phyloP scores from a whole-genome alignment of 2,888 invertebrate genomes.

The Caenorhabditis drosophilae region DNA sequence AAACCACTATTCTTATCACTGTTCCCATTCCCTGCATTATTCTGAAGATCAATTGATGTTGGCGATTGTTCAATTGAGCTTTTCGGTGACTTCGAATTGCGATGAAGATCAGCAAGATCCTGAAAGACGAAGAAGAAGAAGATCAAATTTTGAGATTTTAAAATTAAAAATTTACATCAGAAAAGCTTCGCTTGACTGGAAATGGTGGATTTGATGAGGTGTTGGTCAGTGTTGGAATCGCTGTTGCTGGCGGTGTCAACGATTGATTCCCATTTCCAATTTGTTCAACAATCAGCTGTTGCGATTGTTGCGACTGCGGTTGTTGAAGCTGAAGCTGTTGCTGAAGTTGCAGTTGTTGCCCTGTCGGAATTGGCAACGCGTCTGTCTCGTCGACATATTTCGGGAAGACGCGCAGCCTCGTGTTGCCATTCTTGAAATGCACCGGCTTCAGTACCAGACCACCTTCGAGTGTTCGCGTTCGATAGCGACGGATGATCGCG shows the following conservation, averaged over 20 bases:
- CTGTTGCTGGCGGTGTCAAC: constrained; percentile 21
- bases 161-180: too few relatives aligned
- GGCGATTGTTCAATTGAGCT: constrained; percentile 22
- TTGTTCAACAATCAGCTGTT: neutral
- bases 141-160: too few relatives aligned
- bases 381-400: constrained; percentile 62
- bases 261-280: neutral
- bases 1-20: too few relatives aligned
- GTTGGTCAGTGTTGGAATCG: constrained; percentile 16
- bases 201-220: constrained; percentile 26
- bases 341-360: constrained; percentile 8
- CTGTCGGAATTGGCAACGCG: constrained; percentile 28
- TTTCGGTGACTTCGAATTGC: neutral
- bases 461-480: constrained; percentile 64
- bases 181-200: constrained; percentile 36
- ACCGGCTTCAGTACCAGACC: constrained; percentile 68
- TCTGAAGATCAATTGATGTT: neutral
- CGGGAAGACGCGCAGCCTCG: constrained; percentile 67
- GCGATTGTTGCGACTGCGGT: neutral
- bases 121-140: too few relatives aligned
- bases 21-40: neutral
- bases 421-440: constrained; percentile 68
- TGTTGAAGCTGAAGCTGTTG: neutral
- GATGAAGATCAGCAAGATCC: constrained; percentile 12
- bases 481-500: constrained; percentile 67